phyloP scores from a whole-genome alignment of 1,140 invertebrate genomes.

The Lepidurus packardi region DNA sequence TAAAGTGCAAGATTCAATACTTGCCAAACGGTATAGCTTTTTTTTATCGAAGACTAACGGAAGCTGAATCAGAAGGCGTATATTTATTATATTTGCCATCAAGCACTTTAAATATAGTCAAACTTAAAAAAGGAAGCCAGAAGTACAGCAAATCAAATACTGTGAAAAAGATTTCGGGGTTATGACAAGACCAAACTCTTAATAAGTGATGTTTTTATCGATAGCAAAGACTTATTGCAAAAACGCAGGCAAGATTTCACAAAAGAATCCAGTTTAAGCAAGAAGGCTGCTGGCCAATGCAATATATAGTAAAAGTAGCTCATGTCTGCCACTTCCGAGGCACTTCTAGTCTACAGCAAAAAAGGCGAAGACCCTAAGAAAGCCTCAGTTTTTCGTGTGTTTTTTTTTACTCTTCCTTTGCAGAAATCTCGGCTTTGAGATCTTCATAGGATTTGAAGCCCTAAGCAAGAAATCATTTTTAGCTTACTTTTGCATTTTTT shows the following conservation, averaged over 20 bases:
- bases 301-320: not conserved
- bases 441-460: not conserved
- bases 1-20: too few species aligned
- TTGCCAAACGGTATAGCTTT: too few species aligned
- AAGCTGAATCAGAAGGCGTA: too few species aligned
- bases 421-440: not conserved
- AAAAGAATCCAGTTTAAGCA: not conserved
- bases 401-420: not conserved
- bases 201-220: not conserved
- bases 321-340: not conserved
- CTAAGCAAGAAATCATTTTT: not conserved
- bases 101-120: too few species aligned
- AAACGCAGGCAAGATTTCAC: not conserved
- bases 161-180: conserved; percentile 12
- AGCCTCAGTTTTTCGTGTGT: not conserved
- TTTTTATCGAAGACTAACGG: too few species aligned
- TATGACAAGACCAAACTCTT: not conserved
- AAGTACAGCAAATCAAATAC: not conserved
- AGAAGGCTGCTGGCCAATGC: not conserved
- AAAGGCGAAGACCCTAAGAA: not conserved
- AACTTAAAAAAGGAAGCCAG: not conserved
- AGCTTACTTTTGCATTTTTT: not conserved
- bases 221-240: not conserved
- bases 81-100: too few species aligned
- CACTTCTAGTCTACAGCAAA: not conserved